Evolutionary conservation across 2,888 invertebrate species (phyloP).

Genomic region (Lomographa bimaculata): DNA sequence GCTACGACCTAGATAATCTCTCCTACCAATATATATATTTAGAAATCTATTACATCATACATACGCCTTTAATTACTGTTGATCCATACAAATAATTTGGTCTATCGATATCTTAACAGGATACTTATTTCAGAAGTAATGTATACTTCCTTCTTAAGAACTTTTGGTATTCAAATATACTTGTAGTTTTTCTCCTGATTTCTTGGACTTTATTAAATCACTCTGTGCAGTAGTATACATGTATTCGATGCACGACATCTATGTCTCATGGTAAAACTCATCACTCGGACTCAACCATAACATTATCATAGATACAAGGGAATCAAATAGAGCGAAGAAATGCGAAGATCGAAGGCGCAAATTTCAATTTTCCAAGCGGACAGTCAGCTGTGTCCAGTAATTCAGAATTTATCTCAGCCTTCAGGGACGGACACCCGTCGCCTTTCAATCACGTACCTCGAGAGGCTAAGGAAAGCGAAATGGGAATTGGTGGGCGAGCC

Average conservation of each 20-base stretch:
- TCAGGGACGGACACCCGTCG: constrained; percentile 55
- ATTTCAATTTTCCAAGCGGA: constrained; percentile 67
- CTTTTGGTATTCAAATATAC: too few relatives aligned
- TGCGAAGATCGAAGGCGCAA: constrained; percentile 43
- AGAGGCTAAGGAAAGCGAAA: constrained; percentile 42
- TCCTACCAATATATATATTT: too few relatives aligned
- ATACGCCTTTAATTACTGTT: constrained; percentile 9
- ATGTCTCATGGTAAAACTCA: constrained; percentile 34
- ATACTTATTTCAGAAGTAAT: too few relatives aligned
- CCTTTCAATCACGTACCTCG: constrained; percentile 64
- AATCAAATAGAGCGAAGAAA: constrained; percentile 44
- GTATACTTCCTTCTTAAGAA: too few relatives aligned
- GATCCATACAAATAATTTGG: constrained; percentile 7
- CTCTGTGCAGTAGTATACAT: too few relatives aligned
- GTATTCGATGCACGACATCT: constrained; percentile 14
- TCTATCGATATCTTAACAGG: constrained; percentile 3
- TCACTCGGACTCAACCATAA: too few relatives aligned
- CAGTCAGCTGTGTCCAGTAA: constrained; percentile 62
- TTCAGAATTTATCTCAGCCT: constrained; percentile 60
- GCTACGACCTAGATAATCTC: constrained; percentile 65
- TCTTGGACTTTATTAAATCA: constrained; percentile 7
- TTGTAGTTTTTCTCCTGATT: too few relatives aligned
- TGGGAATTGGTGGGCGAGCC: constrained; percentile 44
- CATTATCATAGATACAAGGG: constrained; percentile 35
- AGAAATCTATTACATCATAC: constrained; percentile 24